phyloP scores from a whole-genome alignment of 2,888 invertebrate species.

The Folsomia candida region DNA sequence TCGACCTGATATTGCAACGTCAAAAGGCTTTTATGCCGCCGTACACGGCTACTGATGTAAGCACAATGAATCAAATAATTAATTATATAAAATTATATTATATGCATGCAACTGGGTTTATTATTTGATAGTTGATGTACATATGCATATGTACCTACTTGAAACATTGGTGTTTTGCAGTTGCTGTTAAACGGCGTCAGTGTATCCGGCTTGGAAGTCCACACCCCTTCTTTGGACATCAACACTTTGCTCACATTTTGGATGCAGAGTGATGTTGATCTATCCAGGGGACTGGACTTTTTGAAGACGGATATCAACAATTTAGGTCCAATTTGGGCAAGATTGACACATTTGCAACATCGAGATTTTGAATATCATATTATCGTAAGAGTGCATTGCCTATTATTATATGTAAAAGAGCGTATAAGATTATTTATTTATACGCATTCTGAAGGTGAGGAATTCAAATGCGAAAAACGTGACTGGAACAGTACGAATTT shows the following conservation, averaged over 20 bases:
- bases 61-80: no score
- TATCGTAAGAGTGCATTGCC: conserved; percentile 37
- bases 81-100: no score
- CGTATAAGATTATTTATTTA: not conserved
- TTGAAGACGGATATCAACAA: conserved; percentile 22
- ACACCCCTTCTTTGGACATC: conserved; percentile 54
- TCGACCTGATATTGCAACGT: conserved; percentile 1
- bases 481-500: conserved; percentile 67
- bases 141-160: no score
- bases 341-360: conserved; percentile 51
- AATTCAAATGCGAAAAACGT: conserved; percentile 47
- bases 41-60: conserved; percentile 2
- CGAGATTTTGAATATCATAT: conserved; percentile 51
- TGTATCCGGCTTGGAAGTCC: conserved; percentile 41
- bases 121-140: no score
- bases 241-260: conserved; percentile 66
- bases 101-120: no score
- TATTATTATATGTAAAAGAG: not conserved
- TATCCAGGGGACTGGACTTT: conserved; percentile 78
- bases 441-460: conserved; percentile 50
- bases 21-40: conserved; percentile 8
- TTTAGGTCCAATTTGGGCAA: conserved; percentile 46
- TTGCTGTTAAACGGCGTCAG: conserved; percentile 45
- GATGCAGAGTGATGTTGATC: conserved; percentile 75
- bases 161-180: conserved; percentile 38